A percentile compares a stretch with the other conserved stretches of the same genome.
phyloP scores from a whole-genome alignment of 37 sponge, comb jelly and placozoan species.

The Cladorhizidae sp. region DNA sequence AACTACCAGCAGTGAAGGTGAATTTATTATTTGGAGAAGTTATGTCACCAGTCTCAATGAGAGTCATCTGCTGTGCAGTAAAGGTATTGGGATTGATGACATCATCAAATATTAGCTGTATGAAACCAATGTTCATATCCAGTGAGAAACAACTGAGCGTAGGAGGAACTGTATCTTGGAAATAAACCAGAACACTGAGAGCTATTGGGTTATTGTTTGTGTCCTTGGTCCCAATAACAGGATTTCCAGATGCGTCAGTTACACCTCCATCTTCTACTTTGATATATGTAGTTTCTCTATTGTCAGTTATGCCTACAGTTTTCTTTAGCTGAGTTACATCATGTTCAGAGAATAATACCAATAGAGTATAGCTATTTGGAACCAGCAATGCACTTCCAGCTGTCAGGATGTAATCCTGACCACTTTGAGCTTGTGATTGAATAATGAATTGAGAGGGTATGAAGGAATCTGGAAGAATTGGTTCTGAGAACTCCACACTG shows the following conservation, averaged over 20 bases:
- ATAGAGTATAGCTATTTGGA: slow-evolving; percentile 9
- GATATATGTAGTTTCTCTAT: slow-evolving; percentile 45
- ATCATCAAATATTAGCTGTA: slow-evolving; percentile 85
- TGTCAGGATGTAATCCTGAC: slow-evolving; percentile 45
- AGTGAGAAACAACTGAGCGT: slow-evolving; percentile 70
- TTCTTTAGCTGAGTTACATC: slow-evolving; percentile 75
- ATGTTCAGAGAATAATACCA: slow-evolving; percentile 25
- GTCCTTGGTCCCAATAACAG: slow-evolving; percentile 62
- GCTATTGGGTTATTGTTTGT: slow-evolving; percentile 18
- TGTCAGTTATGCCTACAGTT: slow-evolving; percentile 46
- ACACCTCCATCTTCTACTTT: slow-evolving; percentile 61
- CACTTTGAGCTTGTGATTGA: slow-evolving; percentile 35
- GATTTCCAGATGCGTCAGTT: slow-evolving; percentile 76
- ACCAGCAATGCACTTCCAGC: slow-evolving; percentile 58
- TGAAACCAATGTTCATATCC: slow-evolving; percentile 75
- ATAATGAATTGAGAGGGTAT: slow-evolving; percentile 40
- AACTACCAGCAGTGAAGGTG: slow-evolving; percentile 52
- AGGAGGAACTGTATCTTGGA: slow-evolving; percentile 59
- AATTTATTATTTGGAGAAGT: slow-evolving; percentile 20
- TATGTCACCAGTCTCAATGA: slow-evolving; percentile 36
- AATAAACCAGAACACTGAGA: slow-evolving; percentile 24
- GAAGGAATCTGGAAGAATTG: slow-evolving; percentile 50
- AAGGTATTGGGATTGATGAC: slow-evolving; percentile 76
- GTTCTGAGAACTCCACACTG: slow-evolving; percentile 76
- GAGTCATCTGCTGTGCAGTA: slow-evolving; percentile 49